Evolutionary conservation across 53 echinoderm and acorn worm genomes (phyloP).

Genomic region (Apostichopus leukothele): DNA sequence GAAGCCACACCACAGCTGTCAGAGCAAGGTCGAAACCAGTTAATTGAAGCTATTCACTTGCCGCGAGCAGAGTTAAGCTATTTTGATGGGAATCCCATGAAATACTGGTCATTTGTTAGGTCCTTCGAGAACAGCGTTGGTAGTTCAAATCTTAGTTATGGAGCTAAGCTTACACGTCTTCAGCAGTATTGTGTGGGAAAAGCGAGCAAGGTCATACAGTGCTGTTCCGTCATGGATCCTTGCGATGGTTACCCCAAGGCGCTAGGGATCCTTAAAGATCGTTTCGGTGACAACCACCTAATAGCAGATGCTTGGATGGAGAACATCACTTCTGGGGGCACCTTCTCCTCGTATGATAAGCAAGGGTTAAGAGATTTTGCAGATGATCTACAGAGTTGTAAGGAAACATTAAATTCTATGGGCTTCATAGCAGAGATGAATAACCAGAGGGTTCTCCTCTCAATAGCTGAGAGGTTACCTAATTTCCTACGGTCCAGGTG

Average conservation of each 20-base stretch:
- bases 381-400: conserved; percentile 47
- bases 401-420: conserved; percentile 49
- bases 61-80: conserved; percentile 25
- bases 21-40: background rate
- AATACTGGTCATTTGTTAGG: conserved; percentile 3
- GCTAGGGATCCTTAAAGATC: conserved; percentile 4
- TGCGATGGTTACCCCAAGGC: background rate
- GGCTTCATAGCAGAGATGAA: conserved; percentile 45
- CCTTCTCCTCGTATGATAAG: conserved; percentile 37
- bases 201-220: background rate
- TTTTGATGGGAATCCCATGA: conserved; percentile 9
- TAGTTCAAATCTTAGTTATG: background rate
- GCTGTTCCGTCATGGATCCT: conserved; percentile 17
- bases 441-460: conserved; percentile 33
- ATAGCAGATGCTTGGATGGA: conserved; percentile 23
- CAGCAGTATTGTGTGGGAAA: background rate
- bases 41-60: conserved; percentile 48
- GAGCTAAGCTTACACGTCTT: background rate
- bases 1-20: background rate
- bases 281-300: conserved; percentile 2
- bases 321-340: conserved; percentile 5
- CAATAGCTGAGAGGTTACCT: conserved; percentile 33
- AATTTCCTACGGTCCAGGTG: conserved; percentile 39
- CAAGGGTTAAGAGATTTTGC: conserved; percentile 39
- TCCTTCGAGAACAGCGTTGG: conserved; percentile 25